Conservation (phyloP, 2,797 vertebrate genomes). For the Chelonia mydas region DNA sequence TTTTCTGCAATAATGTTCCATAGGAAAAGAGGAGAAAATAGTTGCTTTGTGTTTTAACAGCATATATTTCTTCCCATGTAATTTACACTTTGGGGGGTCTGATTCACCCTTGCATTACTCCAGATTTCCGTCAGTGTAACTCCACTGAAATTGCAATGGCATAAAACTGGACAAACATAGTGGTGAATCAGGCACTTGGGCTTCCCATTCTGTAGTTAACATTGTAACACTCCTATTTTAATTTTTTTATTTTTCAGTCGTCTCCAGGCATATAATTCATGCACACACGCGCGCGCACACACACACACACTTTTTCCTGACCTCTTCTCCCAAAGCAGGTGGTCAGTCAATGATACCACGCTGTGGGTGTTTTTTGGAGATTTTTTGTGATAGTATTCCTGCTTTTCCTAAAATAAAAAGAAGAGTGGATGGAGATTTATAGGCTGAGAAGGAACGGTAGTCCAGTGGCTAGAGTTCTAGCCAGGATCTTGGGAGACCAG, state of each 20-base stretch:
- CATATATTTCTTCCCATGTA: not conserved
- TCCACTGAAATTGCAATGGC: not conserved
- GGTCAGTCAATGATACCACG: not conserved
- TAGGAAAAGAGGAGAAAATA: not conserved
- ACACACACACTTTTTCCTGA: not conserved
- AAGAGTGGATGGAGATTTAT: not conserved
- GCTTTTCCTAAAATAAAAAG: not conserved
- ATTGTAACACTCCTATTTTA: not conserved
- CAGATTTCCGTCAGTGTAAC: not conserved
- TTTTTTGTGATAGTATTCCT: not conserved
- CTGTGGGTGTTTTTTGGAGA: not conserved
- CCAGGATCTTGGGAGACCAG: not conserved
- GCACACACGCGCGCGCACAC: accelerated
- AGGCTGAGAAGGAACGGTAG: not conserved
- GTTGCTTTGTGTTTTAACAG: not conserved
- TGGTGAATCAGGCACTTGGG: not conserved
- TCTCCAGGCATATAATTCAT: not conserved
- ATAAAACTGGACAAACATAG: not conserved
- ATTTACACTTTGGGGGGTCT: not conserved
- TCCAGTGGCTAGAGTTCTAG: not conserved
- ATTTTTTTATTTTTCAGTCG: not conserved
- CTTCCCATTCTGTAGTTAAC: not conserved
- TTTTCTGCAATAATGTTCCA: not conserved
- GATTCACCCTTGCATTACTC: not conserved
- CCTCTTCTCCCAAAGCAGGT: not conserved